A percentile compares a stretch with the other conserved stretches of the same genome.
These are phyloP conservation scores for Neocloeon triangulifer DNA, from an alignment of 1,140 invertebrate species.

Conservation along the genomic window DNA sequence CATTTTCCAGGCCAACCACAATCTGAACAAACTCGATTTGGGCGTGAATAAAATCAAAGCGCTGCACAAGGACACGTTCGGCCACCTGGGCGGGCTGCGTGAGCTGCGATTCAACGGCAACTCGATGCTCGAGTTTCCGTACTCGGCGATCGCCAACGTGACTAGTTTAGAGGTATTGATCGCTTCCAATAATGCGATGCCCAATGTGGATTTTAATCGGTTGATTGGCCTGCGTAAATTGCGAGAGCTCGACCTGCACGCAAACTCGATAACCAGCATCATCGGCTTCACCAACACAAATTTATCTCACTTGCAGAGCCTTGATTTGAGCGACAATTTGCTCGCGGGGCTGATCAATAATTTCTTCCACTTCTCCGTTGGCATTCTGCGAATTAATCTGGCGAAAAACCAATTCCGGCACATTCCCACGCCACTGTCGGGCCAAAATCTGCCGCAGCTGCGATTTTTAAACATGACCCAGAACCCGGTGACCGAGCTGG, in stretches of 20 bases:
- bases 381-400: constrained; percentile 49
- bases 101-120: constrained; percentile 53
- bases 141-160: constrained; percentile 44
- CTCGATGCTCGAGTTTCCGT: constrained; percentile 45
- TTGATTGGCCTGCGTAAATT: constrained; percentile 47
- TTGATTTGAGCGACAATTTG: constrained; percentile 52
- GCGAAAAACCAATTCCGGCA: constrained; percentile 59
- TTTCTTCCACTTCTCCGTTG: constrained; percentile 47
- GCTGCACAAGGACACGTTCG: constrained; percentile 40
- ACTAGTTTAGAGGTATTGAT: constrained; percentile 15
- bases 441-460: constrained; percentile 42
- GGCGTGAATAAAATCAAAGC: constrained; percentile 37
- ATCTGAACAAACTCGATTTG: constrained; percentile 45
- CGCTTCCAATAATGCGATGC: constrained; percentile 44
- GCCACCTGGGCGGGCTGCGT: constrained; percentile 39
- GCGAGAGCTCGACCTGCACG: constrained; percentile 43
- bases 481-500: constrained; percentile 48
- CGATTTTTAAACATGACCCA: constrained; percentile 55
- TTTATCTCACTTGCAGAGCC: constrained; percentile 39
- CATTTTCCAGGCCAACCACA: constrained; percentile 45
- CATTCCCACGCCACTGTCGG: constrained; percentile 57
- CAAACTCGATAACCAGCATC: constrained; percentile 49
- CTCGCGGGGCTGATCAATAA: constrained; percentile 55
- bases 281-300: constrained; percentile 53
- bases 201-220: constrained; percentile 48